A percentile compares a stretch with the other conserved stretches of the same genome.
Evolutionary conservation across 1,140 invertebrate genomes (phyloP).

Genomic region (Trachelipus rathkii): DNA sequence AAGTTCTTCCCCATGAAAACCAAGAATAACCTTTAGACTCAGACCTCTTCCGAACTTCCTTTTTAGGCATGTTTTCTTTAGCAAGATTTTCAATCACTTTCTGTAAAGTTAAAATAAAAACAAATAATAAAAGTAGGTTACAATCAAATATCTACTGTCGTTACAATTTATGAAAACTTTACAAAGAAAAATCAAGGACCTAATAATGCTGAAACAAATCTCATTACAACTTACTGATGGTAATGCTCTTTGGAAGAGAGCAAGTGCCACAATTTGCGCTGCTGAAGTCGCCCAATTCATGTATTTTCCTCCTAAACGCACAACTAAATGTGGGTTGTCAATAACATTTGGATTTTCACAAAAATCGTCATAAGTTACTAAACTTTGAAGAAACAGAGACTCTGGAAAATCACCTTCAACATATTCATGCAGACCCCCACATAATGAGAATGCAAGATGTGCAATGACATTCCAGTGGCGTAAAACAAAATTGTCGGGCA

Average conservation of each 20-base stretch:
- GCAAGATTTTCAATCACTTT: conserved; percentile 49
- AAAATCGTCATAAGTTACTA: conserved; percentile 78
- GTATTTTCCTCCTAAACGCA: conserved; percentile 79
- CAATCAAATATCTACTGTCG: too few species aligned
- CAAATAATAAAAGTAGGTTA: too few species aligned
- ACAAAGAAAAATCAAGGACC: too few species aligned
- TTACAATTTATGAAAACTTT: too few species aligned
- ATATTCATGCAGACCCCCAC: conserved; percentile 65
- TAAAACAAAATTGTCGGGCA: too few species aligned
- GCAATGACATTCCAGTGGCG: too few species aligned
- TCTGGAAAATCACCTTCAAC: conserved; percentile 55
- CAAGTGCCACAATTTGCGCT: conserved; percentile 76
- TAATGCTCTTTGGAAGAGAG: conserved; percentile 76
- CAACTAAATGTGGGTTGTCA: conserved; percentile 77
- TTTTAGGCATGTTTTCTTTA: conserved; percentile 55
- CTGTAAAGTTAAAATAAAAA: conserved; percentile 45
- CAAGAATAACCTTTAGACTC: conserved; percentile 47
- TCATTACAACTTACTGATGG: conserved; percentile 52
- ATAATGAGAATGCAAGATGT: conserved; percentile 72
- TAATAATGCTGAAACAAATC: too few species aligned
- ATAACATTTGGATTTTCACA: conserved; percentile 69
- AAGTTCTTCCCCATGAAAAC: conserved; percentile 50
- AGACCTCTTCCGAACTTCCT: conserved; percentile 51
- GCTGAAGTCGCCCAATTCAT: conserved; percentile 84
- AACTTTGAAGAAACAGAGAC: conserved; percentile 67